These are phyloP conservation scores for Hedya salicella DNA, from an alignment of 2,888 invertebrate genomes.

Conservation along the genomic window DNA sequence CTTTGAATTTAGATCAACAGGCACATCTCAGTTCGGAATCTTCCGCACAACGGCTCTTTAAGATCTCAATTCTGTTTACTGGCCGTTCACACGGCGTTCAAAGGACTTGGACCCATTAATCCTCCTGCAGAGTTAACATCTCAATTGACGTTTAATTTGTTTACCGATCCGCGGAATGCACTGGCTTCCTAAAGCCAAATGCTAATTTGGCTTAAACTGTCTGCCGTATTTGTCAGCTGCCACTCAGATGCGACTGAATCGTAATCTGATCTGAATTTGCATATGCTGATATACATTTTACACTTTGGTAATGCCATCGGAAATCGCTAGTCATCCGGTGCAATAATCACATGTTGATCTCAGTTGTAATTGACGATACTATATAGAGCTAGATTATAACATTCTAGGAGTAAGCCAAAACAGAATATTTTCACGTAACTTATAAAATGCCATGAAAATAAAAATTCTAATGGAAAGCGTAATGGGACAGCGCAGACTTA, in stretches of 20 bases:
- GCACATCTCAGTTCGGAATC: slow-evolving; percentile 2
- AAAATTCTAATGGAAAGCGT: too few relatives aligned
- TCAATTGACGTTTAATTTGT: slow-evolving; percentile 25
- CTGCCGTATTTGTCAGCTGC: slow-evolving; percentile 50
- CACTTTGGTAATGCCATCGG: not conserved
- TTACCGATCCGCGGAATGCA: slow-evolving; percentile 19
- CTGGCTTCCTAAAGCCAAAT: slow-evolving; percentile 3
- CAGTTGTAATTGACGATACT: too few relatives aligned
- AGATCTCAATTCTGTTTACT: slow-evolving; percentile 24
- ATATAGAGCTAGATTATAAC: too few relatives aligned
- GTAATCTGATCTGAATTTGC: slow-evolving; percentile 32
- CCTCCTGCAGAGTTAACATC: slow-evolving; percentile 10
- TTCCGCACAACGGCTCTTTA: slow-evolving; percentile 11
- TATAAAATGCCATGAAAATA: too few relatives aligned
- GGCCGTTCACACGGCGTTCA: slow-evolving; percentile 20
- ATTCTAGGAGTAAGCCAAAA: too few relatives aligned
- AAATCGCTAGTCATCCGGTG: not conserved
- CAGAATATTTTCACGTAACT: too few relatives aligned
- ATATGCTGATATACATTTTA: not conserved
- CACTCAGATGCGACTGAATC: slow-evolving; percentile 46
- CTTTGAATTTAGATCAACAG: slow-evolving; percentile 10
- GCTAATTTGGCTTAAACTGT: slow-evolving; percentile 2
- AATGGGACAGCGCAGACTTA: too few relatives aligned
- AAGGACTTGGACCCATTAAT: slow-evolving; percentile 30
- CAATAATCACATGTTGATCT: too few relatives aligned